A percentile compares a stretch with the other conserved stretches of the same genome.
Evolutionary conservation across 2,888 invertebrate genomes (phyloP).

Genomic region (Microplitis deprimator): DNA sequence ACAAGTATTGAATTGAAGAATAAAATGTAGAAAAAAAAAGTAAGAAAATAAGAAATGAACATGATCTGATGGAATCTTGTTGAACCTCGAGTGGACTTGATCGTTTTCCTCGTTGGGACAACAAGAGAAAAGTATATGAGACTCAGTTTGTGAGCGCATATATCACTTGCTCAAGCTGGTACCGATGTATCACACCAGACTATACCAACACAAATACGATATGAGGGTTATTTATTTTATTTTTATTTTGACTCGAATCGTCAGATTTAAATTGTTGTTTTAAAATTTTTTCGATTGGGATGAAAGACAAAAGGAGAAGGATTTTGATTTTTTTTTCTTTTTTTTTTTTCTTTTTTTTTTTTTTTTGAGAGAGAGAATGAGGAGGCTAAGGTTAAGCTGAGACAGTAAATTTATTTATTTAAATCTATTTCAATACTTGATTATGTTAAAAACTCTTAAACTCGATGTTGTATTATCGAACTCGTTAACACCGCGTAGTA

Average conservation of each 20-base stretch:
- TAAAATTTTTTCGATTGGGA: not conserved
- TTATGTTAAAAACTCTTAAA: conserved; percentile 11
- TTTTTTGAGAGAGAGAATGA: conserved; percentile 33
- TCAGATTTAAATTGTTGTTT: not conserved
- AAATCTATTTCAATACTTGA: conserved; percentile 27
- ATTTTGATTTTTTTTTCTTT: conserved; percentile 14
- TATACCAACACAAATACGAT: not conserved
- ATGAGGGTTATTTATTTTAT: not conserved
- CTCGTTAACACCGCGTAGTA: conserved; percentile 43
- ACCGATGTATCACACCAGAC: conserved; percentile 53
- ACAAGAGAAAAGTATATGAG: conserved; percentile 37
- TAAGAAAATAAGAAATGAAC: too few relatives aligned
- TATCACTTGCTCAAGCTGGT: conserved; percentile 49
- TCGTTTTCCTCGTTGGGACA: conserved; percentile 18
- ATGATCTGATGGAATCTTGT: not conserved
- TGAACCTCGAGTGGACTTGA: conserved; percentile 13
- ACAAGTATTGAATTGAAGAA: conserved; percentile 2
- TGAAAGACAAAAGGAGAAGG: not conserved
- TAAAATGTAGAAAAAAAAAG: conserved; percentile 2
- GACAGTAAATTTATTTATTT: conserved; percentile 15
- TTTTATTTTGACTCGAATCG: not conserved
- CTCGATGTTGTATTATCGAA: conserved; percentile 33
- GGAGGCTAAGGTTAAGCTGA: conserved; percentile 18
- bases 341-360: conserved; percentile 18
- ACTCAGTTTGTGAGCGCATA: conserved; percentile 48